Evolutionary conservation across 2,888 invertebrate species (phyloP).

Genomic region (Xylota segnis): DNA sequence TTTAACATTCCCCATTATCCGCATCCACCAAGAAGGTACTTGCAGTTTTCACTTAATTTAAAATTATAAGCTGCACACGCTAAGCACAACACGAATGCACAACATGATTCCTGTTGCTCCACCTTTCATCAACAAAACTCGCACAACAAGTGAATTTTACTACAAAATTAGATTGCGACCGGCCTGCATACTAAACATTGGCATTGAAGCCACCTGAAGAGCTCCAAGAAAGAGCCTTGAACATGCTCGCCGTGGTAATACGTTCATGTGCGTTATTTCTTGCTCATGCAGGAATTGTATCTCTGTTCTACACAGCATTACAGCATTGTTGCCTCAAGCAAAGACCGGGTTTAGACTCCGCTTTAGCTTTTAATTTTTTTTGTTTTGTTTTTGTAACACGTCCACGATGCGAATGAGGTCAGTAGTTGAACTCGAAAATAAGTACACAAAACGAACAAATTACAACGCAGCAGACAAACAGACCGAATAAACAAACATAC

Average conservation of each 20-base stretch:
- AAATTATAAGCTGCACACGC: constrained; percentile 47
- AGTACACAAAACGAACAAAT: constrained; percentile 39
- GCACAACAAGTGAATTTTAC: constrained; percentile 58
- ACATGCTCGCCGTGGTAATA: constrained; percentile 33
- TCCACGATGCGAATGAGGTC: constrained; percentile 66
- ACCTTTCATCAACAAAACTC: constrained; percentile 52
- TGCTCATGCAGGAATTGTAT: constrained; percentile 27
- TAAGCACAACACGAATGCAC: constrained; percentile 15
- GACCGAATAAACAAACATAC: constrained; percentile 33
- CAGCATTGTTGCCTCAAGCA: constrained; percentile 57
- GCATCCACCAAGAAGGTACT: not conserved
- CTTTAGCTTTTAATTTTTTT: constrained; percentile 15
- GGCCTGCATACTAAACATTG: constrained; percentile 67
- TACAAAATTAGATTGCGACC: constrained; percentile 40
- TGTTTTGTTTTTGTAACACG: constrained; percentile 52
- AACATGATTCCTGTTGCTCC: constrained; percentile 41
- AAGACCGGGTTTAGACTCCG: constrained; percentile 15
- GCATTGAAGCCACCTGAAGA: constrained; percentile 61
- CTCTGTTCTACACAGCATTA: constrained; percentile 50
- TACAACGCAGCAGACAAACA: constrained; percentile 38
- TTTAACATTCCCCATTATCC: not conserved
- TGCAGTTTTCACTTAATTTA: constrained; percentile 67
- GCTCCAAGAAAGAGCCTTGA: constrained; percentile 66
- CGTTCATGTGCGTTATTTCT: constrained; percentile 29
- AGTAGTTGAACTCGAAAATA: constrained; percentile 69